Evolutionary conservation across 1,140 invertebrate genomes (phyloP), one percentile per base, ranked within the genome.

Genomic region (Papilio machaon): DNA sequence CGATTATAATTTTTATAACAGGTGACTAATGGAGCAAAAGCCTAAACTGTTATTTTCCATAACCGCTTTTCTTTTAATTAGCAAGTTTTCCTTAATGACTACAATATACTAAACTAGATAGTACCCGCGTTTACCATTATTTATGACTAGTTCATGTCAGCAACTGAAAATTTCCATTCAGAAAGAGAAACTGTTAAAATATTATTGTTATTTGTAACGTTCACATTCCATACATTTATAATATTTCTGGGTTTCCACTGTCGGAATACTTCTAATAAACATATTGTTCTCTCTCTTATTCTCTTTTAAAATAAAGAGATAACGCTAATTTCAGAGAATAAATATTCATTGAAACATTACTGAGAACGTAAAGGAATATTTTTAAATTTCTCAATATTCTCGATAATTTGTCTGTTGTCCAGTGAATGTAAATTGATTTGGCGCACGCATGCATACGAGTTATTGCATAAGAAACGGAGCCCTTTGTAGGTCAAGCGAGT

Each of bases 381-480:
- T 54, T 35, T 15, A 30, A 52, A 52, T 76, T 76, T 4, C 74
- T 47, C 23, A 76, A 52, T 76, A 52, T 76, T 76, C 5, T 23
- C 46, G 19, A 17, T 75, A 52, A 75, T 75, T 49, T 49, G 43
- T 47, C 43, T 54, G 73, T 49, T 74, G 19, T 75, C n/a, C 73
- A 75, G 19, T 49, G 19, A 30, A 49, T 75, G 19, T 47, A 47
- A 67, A 67, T 67, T 67, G 64, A 67, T 38, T 67, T 67, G 11
- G 64, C 64, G 64, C 64, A 67, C 64, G 30, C 64, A 67, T 35
- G n/a, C n/a, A n/a, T n/a, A 38, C 23, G 30, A 35, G 6, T 15
- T 19, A 7, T 75, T 75, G 73, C 73, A 52, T 75, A 75, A 75
- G 10, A 74, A 74, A 75, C 46, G 46, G 0, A 75, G 73, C 73